Percentiles rank a stretch among this genome's conserved stretches.
These are phyloP conservation scores for Clarias fuscus DNA, from an alignment of 2,797 vertebrate species.

Conservation along the genomic window DNA sequence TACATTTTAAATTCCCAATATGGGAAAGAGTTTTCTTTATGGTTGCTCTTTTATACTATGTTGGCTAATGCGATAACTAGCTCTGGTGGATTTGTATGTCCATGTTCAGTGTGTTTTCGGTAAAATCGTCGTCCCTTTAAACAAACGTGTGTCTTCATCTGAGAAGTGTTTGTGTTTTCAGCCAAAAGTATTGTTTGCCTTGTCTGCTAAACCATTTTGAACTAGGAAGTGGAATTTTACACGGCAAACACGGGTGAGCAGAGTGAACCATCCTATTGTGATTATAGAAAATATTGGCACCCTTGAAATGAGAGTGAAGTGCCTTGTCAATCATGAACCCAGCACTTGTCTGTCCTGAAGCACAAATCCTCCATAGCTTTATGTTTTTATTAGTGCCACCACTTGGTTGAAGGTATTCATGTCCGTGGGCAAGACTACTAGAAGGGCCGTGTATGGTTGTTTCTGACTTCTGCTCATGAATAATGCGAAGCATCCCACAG, in stretches of 20 bases:
- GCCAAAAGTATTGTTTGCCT: background rate
- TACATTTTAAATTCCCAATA: background rate
- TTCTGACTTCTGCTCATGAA: constrained; percentile 24
- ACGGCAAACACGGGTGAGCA: background rate
- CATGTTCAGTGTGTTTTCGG: background rate
- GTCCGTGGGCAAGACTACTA: constrained; percentile 11
- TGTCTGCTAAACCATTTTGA: background rate
- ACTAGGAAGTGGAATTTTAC: background rate
- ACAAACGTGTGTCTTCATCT: background rate
- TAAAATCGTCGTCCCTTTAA: background rate
- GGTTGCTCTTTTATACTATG: background rate
- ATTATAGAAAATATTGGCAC: background rate
- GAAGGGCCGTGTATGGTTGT: constrained; percentile 22
- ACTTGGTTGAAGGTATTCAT: constrained; percentile 35
- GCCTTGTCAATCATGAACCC: background rate
- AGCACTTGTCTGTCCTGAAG: constrained; percentile 10
- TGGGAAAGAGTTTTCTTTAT: background rate
- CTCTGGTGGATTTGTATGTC: background rate
- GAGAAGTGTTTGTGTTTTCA: background rate
- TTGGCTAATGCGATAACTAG: background rate
- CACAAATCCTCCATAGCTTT: constrained; percentile 25
- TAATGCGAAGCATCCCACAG: constrained; percentile 19
- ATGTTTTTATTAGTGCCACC: constrained; percentile 49
- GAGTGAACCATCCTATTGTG: background rate
- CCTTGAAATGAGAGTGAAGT: background rate